Evolutionary conservation across 2,797 vertebrate species (phyloP), one percentile per base, ranked within the genome.

Genomic region (Lithobates pipiens): DNA sequence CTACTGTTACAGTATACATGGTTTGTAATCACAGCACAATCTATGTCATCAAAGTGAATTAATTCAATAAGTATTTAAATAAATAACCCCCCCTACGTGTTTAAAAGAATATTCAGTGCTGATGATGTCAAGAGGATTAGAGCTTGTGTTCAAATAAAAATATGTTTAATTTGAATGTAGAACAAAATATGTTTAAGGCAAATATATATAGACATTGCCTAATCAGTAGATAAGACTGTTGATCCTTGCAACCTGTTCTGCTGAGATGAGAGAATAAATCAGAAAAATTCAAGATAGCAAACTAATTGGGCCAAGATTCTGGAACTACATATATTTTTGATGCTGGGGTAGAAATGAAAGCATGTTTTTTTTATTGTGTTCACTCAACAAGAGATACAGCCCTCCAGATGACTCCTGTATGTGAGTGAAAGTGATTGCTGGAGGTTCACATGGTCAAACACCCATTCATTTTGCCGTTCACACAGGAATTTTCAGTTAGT

Each of bases 21-120:
- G 77, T 18, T 44, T 44, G 27, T 79, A 79, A 68, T 68, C 63
- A 79, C 23, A 15, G 2, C n/a, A 68, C 16, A 27, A 54, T 67
- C 9, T 18, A 23, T n/a, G 39, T 46, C 39, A 68, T 65, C 2
- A 27, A 71, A 71, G 32, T 36, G 18, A 23, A 18, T 21, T 3
- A 71, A 21, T 36, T 39, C 2, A 71, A 23, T 18, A 36, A 10
- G 36, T 16, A 57, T 57, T 36, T 57, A 23, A 57, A 36, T 13
- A 29, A 69, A 18, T 34, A 36, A 71, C 10, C 54, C 54, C 23
- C 2, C 29, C 16, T 57, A 57, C 6, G 21, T 57, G 5, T 57
- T 57, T 15, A 9, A 39, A 32, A 32, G 36, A 36, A 71, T 10
- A 39, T 71, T 10, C 69, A 71, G 34, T 16, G 21, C 69, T 36